Evolutionary conservation across 2,113 vertebrate genomes (phyloP).

Genomic region (Egretta garzetta): DNA sequence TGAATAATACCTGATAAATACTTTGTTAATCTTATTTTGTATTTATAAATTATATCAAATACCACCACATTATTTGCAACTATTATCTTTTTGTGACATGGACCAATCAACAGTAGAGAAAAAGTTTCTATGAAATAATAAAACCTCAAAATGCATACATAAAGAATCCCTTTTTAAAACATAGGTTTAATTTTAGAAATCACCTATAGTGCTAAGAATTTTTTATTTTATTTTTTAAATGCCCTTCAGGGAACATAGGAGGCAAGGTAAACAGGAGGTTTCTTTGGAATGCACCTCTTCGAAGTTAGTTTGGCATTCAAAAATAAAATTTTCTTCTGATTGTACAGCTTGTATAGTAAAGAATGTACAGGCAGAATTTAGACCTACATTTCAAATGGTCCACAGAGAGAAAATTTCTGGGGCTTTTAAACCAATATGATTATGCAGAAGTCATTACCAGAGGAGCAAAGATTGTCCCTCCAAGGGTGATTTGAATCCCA

Average conservation of each 20-base stretch:
- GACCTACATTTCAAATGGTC: background rate
- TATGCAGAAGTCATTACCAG: background rate
- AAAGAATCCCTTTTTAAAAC: background rate
- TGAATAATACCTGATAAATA: background rate
- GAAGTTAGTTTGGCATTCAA: background rate
- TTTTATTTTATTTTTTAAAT: background rate
- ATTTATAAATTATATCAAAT: background rate
- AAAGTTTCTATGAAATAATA: background rate
- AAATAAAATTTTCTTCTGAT: background rate
- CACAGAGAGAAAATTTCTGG: background rate
- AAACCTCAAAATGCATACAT: background rate
- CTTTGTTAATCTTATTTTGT: background rate
- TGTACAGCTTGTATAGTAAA: background rate
- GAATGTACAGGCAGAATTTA: background rate
- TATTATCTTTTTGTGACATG: background rate
- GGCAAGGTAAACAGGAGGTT: background rate
- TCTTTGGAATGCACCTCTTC: background rate
- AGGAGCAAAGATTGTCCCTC: background rate
- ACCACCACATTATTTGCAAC: background rate
- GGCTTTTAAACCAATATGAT: background rate
- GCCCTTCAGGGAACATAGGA: background rate
- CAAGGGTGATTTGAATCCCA: background rate
- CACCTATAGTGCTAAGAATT: background rate
- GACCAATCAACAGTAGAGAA: background rate
- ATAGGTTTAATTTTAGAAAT: background rate